Conservation (phyloP, 2,113 vertebrate genomes). For the Syngnathoides biaculeatus region DNA sequence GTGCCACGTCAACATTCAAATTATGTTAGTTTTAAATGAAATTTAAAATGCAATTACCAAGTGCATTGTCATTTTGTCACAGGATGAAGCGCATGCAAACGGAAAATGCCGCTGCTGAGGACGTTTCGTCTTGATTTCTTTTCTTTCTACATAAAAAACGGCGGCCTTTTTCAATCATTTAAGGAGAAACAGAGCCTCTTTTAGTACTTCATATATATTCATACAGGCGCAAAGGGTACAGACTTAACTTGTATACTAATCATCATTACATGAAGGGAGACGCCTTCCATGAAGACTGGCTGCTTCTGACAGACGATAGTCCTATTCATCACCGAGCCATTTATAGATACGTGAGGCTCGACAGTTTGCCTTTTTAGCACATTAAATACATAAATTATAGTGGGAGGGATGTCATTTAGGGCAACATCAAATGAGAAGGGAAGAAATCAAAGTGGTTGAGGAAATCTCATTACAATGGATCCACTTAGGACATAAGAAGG, state of each 20-base stretch:
- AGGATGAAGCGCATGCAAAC: not conserved
- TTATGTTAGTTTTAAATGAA: too few species aligned
- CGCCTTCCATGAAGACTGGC: not conserved
- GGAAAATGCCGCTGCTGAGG: not conserved
- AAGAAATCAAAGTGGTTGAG: not conserved
- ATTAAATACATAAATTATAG: not conserved
- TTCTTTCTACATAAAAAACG: not conserved
- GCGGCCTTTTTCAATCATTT: not conserved
- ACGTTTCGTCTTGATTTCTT: not conserved
- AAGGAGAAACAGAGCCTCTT: not conserved
- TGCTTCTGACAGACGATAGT: not conserved
- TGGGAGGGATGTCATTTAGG: not conserved
- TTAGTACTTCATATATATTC: constrained; percentile 1
- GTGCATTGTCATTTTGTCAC: too few species aligned
- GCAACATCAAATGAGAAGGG: not conserved
- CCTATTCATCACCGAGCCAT: not conserved
- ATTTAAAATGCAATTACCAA: too few species aligned
- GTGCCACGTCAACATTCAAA: too few species aligned
- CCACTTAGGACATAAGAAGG: not conserved
- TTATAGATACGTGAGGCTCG: not conserved
- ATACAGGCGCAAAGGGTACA: not conserved
- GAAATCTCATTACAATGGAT: constrained; percentile 4
- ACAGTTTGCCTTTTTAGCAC: not conserved
- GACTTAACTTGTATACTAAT: constrained; percentile 2
- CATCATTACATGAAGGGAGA: not conserved